phyloP scores from a whole-genome alignment of 2,113 vertebrate species.

The Tupaia chinensis region DNA sequence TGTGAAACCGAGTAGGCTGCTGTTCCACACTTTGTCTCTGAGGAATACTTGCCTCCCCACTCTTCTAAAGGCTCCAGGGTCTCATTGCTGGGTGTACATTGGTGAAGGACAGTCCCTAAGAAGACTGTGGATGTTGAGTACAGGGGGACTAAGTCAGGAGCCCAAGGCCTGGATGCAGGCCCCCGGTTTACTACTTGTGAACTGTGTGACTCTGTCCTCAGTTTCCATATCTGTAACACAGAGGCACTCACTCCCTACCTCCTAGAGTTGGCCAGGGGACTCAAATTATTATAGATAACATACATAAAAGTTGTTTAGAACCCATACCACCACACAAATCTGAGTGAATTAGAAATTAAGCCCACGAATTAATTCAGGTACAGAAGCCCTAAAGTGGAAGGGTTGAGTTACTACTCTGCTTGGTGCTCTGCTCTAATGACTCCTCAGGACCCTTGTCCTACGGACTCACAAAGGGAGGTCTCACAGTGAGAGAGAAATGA shows the following conservation, averaged over 20 bases:
- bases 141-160: not conserved
- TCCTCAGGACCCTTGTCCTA: not conserved
- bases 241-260: not conserved
- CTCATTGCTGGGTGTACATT: not conserved
- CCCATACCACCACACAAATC: not conserved
- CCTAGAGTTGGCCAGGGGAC: not conserved
- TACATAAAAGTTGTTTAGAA: not conserved
- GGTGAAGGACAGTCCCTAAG: not conserved
- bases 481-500: no score
- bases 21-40: not conserved
- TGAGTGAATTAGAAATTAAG: not conserved
- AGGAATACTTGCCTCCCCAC: not conserved
- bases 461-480: no score
- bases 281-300: not conserved
- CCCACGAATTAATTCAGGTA: not conserved
- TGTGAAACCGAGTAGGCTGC: constrained; percentile 59
- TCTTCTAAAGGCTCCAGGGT: not conserved
- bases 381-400: not conserved
- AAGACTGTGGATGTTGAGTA: not conserved
- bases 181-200: not conserved
- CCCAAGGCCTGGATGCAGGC: not conserved
- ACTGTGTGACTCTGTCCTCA: not conserved
- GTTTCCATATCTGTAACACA: not conserved
- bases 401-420: not conserved
- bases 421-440: not conserved